phyloP scores from a whole-genome alignment of 2,797 vertebrate genomes.

The Lepus townsendii region DNA sequence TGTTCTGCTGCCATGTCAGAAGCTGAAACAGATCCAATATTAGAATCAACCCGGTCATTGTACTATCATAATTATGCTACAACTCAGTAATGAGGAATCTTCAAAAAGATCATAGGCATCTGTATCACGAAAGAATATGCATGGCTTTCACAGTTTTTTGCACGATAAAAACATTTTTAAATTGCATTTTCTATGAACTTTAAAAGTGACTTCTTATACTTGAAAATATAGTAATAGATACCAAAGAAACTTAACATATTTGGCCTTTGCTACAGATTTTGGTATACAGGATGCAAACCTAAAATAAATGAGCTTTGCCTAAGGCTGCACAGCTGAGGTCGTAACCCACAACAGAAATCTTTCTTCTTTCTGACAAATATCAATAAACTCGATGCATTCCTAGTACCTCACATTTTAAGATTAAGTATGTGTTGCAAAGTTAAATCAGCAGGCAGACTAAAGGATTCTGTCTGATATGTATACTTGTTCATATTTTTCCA shows the following conservation, averaged over 20 bases:
- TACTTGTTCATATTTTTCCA: conserved; percentile 25
- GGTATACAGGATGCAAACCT: neutral
- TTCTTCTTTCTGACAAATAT: neutral
- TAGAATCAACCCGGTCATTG: neutral
- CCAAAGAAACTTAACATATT: neutral
- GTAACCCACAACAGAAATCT: neutral
- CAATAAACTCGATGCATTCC: neutral
- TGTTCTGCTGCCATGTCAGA: conserved; percentile 96
- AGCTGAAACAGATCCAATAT: conserved; percentile 90
- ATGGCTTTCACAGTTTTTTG: no score
- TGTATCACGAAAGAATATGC: no score
- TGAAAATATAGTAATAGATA: neutral
- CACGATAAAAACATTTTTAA: no score
- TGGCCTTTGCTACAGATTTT: neutral
- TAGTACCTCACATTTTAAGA: neutral
- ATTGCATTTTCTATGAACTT: no score
- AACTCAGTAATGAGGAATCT: neutral
- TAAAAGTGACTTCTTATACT: neutral
- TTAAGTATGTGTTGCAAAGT: neutral
- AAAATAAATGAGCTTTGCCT: neutral
- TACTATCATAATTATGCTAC: neutral
- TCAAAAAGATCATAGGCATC: no score
- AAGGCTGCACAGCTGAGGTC: neutral
- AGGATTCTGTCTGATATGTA: neutral
- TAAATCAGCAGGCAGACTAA: neutral